Evolutionary conservation across 2,888 invertebrate species (phyloP), one percentile per base, ranked within the genome.

Genomic region (Brachylomia viminalis): DNA sequence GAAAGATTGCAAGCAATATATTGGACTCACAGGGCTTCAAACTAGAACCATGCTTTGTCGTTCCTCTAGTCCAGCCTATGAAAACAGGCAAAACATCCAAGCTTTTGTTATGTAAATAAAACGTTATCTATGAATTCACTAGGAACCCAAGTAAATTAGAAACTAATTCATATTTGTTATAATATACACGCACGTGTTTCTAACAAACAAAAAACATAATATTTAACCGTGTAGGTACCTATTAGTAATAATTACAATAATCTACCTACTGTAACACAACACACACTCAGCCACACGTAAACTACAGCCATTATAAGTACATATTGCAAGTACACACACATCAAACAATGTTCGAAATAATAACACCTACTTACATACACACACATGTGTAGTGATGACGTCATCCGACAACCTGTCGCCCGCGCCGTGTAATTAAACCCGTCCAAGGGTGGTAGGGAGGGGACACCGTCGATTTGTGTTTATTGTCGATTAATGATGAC

Each of bases 321-420:
- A 10, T 10, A 81, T 77, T 85, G 80, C 85, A 85, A 66, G 82
- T 75, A 81, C 85, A 64, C 75, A 76, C 77, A 81, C 86, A 83
- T 69, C 73, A 81, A 77, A 82, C 75, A 84, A 66, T 79, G 84
- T 86, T 77, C 75, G 78, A 81, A 87, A 87, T 87, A 86, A 85
- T 81, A 87, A 85, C 84, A 88, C 82, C 80, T 84, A 86, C 84
- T 77, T 81, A 88, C 78, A 82, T 82, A 76, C 86, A 79, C 86
- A 88, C 87, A 87, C 91, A 88, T 89, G 87, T 93, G 95, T 93
- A 92, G 90, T 88, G 90, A 90, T 96, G 96, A 96, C 96, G 96
- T 96, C 96, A 96, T 92, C 91, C 96, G 96, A 93, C 96, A 95
- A 96, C 96, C 96, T 96, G 96, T 96, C 96, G 96, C 96, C 96